A percentile compares a stretch with the other conserved stretches of the same genome.
Conservation (phyloP, 2,888 invertebrate species). For the Oegoconia quadripuncta region DNA sequence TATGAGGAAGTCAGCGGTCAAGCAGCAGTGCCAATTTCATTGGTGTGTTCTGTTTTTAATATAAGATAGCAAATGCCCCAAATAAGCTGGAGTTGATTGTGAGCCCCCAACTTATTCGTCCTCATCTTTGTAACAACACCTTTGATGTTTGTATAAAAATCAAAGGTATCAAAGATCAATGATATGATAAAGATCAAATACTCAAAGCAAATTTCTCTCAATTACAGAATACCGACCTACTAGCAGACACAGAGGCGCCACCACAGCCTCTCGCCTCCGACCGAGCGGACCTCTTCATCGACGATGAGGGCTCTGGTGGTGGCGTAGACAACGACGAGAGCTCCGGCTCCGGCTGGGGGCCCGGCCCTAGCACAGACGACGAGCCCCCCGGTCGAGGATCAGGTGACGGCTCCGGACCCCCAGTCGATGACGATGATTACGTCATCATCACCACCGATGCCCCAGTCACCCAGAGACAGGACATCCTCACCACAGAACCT, state of each 20-base stretch:
- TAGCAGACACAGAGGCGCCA: conserved; percentile 49
- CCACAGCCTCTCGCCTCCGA: conserved; percentile 59
- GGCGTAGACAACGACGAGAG: conserved; percentile 90
- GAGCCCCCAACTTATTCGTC: no score
- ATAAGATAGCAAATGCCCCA: no score
- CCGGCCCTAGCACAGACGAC: conserved; percentile 86
- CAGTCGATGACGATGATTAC: conserved; percentile 72
- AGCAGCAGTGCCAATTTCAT: no score
- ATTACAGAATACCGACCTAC: conserved; percentile 59
- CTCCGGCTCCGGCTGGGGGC: conserved; percentile 90
- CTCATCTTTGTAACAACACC: no score
- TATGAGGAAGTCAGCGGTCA: no score
- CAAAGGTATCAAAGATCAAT: neutral
- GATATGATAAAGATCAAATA: neutral
- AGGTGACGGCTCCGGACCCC: conserved; percentile 58
- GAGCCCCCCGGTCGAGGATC: conserved; percentile 81
- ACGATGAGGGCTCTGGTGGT: conserved; percentile 88
- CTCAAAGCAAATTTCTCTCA: conserved; percentile 12
- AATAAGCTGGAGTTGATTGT: no score
- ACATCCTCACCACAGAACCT: conserved; percentile 8
- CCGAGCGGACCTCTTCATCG: conserved; percentile 84
- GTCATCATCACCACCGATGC: conserved; percentile 30
- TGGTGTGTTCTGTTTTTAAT: no score
- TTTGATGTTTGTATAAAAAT: neutral
- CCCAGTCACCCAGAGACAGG: conserved; percentile 22